Base-by-base conservation (phyloP, 2,797 vertebrate genomes). In the Merluccius polli region DNA sequence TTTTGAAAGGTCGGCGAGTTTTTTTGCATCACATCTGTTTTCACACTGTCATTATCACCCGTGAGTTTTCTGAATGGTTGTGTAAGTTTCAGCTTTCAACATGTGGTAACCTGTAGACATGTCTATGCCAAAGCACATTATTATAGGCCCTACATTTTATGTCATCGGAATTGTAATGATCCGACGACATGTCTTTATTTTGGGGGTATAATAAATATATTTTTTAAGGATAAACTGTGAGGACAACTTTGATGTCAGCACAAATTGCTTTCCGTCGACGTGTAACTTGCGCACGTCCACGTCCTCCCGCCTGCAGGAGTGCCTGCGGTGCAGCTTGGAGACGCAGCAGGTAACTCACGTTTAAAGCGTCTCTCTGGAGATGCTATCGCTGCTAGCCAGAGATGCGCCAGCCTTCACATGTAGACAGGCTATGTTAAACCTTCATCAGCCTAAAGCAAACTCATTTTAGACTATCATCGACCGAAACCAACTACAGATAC, bases 301-400 rank as follows among this genome's bases (percentile, higher is more conserved):
- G 35, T 69, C 18, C 78, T 75, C 69, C 32, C 77, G 41, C 21
- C n/a, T 73, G 65, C 71, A 38, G 27, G 27, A 65, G 65, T 52
- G 35, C 9, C 21, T 21, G 59, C n/a, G 9, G 13, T 65, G n/a
- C 52, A 27, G 24, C 6, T 63, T n/a, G 11, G 27, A 63, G 1
- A 24, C 8, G 9, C 59, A 63, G n/a, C n/a, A 65, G 59, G 21
- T n/a, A 59, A 65, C 59, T 65, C 52, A 59, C n/a, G 52, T 59
- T 59, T 1, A 2, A 65, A 65, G 59, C 18, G 41, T 65, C 59
- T 65, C 27, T 27, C 24, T 10, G 27, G 59, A 59, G 52, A 59
- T n/a, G 21, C 9, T 12, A 4, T 65, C 2, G 27, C 27, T 27
- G 24, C 59, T 3, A 24, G n/a, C n/a, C 59, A 59, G 6, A 48